These are phyloP conservation scores for Latrodectus hesperus DNA, from an alignment of 2,888 invertebrate genomes.

Conservation along the genomic window DNA sequence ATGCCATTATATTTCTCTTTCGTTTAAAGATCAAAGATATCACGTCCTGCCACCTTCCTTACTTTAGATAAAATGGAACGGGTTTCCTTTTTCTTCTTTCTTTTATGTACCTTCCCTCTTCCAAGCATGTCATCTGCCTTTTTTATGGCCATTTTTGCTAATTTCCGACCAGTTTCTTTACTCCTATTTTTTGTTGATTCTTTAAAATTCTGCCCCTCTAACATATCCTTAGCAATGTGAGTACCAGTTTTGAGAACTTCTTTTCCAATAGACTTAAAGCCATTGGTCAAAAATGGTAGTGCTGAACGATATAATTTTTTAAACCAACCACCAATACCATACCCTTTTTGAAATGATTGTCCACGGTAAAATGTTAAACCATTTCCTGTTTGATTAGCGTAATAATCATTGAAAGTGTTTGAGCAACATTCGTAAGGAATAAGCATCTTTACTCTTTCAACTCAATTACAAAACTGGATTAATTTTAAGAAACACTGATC, in stretches of 20 bases:
- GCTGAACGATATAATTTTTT: conserved; percentile 5
- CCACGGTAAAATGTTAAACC: conserved; percentile 7
- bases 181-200: neutral
- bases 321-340: conserved; percentile 37
- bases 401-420: conserved; percentile 29
- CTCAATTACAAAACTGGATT: no score
- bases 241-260: conserved; percentile 15
- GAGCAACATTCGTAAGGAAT: conserved; percentile 8
- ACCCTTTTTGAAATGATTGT: conserved; percentile 15
- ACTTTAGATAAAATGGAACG: neutral
- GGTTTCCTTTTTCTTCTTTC: neutral
- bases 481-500: no score
- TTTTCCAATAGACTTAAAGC: conserved; percentile 28
- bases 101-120: neutral
- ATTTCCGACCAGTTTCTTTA: conserved; percentile 10
- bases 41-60: neutral
- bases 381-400: conserved; percentile 1
- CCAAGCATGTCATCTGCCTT: conserved; percentile 3
- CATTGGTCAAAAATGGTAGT: no score
- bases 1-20: neutral
- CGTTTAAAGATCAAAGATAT: neutral
- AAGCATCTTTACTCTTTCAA: neutral
- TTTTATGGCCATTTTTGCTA: conserved; percentile 6
- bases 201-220: neutral
- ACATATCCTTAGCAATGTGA: conserved; percentile 6